Evolutionary conservation across 2,888 invertebrate genomes (phyloP), one percentile per base, ranked within the genome.

Genomic region (Cartodere bifasciata): DNA sequence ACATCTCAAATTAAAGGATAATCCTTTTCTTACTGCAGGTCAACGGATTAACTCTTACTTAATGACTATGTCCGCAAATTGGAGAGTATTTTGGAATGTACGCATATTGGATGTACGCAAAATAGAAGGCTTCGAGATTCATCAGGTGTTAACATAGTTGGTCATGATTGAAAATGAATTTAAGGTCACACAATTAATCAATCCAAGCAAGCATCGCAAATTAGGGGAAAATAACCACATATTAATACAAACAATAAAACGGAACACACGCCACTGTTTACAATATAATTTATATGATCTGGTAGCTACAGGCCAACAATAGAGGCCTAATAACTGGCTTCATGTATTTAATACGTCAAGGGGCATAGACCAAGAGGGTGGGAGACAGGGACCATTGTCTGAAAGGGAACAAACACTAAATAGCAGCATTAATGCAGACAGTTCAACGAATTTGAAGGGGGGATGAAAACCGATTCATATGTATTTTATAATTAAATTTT

Each of bases 401-500:
- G 30, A 27, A 23, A 29, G 16, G n/a, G n/a, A n/a, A n/a, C n/a
- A n/a, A n/a, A n/a, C n/a, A n/a, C n/a, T n/a, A n/a, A n/a, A n/a
- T n/a, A n/a, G n/a, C n/a, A n/a, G n/a, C n/a, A n/a, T n/a, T 34
- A n/a, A n/a, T n/a, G n/a, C n/a, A n/a, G n/a, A n/a, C n/a, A n/a
- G n/a, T n/a, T n/a, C 42, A 40, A 40, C 46, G 46, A 53, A 53
- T 48, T n/a, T n/a, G 40, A 42, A 37, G 37, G 21, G 39, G 52
- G 51, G 52, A 49, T 52, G 48, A 49, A 49, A 53, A 49, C 55
- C 48, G 55, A 55, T 56, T 56, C 56, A 56, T 54, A 55, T 55
- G 55, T 57, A 56, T 55, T 56, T 55, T 53, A 53, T 58, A 59
- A 59, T 59, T 59, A 59, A 59, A 59, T 58, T 58, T 50, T 57